Conservation (phyloP, 2,888 invertebrate genomes). For the Allophyes oxyacanthae region DNA sequence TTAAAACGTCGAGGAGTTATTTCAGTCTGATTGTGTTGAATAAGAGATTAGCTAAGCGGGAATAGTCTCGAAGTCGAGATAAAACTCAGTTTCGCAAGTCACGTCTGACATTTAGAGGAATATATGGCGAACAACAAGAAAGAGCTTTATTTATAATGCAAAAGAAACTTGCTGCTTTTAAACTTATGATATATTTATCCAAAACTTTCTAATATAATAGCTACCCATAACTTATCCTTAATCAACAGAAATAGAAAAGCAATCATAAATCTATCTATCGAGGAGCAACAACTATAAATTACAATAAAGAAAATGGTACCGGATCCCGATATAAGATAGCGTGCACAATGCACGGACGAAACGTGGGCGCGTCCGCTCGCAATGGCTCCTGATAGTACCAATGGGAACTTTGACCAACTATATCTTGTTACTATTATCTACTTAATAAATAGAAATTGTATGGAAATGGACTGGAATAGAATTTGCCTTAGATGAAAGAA, state of each 20-base stretch:
- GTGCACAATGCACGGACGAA: slow-evolving; percentile 42
- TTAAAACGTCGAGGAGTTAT: slow-evolving; percentile 28
- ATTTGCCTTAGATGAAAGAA: neutral
- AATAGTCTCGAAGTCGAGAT: slow-evolving; percentile 7
- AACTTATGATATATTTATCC: slow-evolving; percentile 19
- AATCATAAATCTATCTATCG: slow-evolving; percentile 51
- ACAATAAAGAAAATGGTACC: slow-evolving; percentile 60
- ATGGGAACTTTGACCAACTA: slow-evolving; percentile 62
- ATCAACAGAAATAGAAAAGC: slow-evolving; percentile 42
- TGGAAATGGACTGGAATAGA: slow-evolving; percentile 6
- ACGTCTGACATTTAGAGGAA: slow-evolving; percentile 11
- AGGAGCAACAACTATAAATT: slow-evolving; percentile 59
- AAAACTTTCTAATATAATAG: slow-evolving; percentile 25
- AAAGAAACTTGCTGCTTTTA: slow-evolving; percentile 5
- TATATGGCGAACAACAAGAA: slow-evolving; percentile 11
- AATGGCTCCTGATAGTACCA: slow-evolving; percentile 54
- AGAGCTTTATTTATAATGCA: neutral
- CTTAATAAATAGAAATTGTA: slow-evolving; percentile 21
- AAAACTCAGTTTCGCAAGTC: slow-evolving; percentile 22
- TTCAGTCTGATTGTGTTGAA: slow-evolving; percentile 43
- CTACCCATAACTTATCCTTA: slow-evolving; percentile 32
- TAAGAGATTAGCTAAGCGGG: slow-evolving; percentile 32
- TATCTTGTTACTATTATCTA: slow-evolving; percentile 20
- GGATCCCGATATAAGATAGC: slow-evolving; percentile 37
- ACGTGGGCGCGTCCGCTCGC: slow-evolving; percentile 51